Evolutionary conservation across 1,140 invertebrate species (phyloP).

Genomic region (Leptoteleia sp.): DNA sequence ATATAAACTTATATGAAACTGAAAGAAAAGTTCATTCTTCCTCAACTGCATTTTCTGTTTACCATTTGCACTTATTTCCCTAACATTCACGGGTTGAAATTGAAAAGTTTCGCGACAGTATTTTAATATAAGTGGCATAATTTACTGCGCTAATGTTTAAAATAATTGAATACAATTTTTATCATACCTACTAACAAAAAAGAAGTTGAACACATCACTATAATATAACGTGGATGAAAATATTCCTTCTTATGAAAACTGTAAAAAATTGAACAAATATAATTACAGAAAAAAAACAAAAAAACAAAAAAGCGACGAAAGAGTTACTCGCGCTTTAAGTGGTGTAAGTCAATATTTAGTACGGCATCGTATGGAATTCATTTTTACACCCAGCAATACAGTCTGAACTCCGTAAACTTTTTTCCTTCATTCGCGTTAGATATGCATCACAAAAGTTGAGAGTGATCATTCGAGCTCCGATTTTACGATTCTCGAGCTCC

Average conservation of each 20-base stretch:
- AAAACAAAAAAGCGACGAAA: no score
- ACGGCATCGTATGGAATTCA: background rate
- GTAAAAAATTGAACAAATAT: no score
- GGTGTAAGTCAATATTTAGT: slow-evolving; percentile 26
- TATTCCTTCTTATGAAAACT: no score
- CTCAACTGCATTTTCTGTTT: slow-evolving; percentile 10
- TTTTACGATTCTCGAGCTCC: no score
- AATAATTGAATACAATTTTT: no score
- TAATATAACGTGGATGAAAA: no score
- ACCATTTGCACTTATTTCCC: background rate
- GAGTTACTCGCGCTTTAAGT: slow-evolving; percentile 1
- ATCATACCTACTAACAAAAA: no score
- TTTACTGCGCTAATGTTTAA: no score
- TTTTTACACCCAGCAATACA: background rate
- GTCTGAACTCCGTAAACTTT: slow-evolving; percentile 22
- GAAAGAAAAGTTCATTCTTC: slow-evolving; percentile 20
- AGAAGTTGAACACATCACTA: no score
- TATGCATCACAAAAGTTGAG: slow-evolving; percentile 26
- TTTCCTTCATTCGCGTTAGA: slow-evolving; percentile 8
- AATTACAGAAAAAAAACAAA: no score
- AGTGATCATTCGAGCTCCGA: background rate
- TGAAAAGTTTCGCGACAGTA: background rate
- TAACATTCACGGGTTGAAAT: background rate
- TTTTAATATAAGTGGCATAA: background rate
- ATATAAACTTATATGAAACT: slow-evolving; percentile 29